Conservation (phyloP, 2,113 vertebrate species). For the Nasalis larvatus region DNA sequence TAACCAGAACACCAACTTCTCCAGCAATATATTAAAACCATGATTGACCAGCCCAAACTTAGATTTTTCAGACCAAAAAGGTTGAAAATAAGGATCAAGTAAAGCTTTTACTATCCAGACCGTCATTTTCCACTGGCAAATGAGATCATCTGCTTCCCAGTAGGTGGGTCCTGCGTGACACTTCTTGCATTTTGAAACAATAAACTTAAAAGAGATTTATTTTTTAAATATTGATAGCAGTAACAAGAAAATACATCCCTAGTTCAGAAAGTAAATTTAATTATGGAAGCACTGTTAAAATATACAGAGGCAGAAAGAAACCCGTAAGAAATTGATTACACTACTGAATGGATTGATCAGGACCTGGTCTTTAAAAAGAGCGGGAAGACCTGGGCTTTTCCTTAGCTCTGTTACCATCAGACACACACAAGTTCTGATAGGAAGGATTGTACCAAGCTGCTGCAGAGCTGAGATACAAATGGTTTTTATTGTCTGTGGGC, state of each 20-base stretch:
- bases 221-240: conserved; percentile 6
- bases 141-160: neutral
- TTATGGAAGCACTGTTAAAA: neutral
- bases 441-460: neutral
- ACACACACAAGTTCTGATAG: neutral
- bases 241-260: neutral
- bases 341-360: neutral
- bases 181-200: neutral
- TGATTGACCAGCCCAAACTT: neutral
- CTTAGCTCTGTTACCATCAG: neutral
- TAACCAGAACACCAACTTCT: neutral
- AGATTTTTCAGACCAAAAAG: neutral
- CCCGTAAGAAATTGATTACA: neutral
- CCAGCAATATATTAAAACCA: neutral
- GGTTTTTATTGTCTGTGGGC: neutral
- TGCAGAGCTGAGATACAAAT: neutral
- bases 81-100: neutral
- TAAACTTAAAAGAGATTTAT: neutral
- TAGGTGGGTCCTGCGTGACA: neutral
- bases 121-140: neutral
- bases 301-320: neutral
- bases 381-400: neutral
- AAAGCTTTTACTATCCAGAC: neutral
- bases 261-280: neutral
- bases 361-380: neutral